phyloP scores from a whole-genome alignment of 2,113 vertebrate species.

The Prunella fulvescens region DNA sequence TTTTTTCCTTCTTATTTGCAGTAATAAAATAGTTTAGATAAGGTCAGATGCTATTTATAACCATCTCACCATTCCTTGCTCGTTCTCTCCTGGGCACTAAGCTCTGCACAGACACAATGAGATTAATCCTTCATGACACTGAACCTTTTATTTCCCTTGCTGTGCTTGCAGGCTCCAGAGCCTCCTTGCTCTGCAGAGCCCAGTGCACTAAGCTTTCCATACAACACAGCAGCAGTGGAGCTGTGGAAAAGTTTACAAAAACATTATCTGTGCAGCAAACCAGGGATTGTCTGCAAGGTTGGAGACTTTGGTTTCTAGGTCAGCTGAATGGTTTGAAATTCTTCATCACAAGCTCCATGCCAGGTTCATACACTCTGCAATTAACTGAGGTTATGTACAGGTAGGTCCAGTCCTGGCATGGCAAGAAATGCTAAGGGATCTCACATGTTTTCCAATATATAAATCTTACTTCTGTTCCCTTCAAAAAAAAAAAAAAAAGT shows the following conservation, averaged over 20 bases:
- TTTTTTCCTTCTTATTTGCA: not conserved
- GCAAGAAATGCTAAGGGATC: not conserved
- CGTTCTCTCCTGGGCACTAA: not conserved
- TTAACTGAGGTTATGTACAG: not conserved
- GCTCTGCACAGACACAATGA: not conserved
- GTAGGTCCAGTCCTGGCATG: not conserved
- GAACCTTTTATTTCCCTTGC: conserved; percentile 36
- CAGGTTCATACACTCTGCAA: not conserved
- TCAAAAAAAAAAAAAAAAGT: not conserved
- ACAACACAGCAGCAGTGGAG: not conserved
- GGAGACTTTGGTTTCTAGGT: not conserved
- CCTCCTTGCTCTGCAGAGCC: not conserved
- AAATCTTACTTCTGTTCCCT: not conserved
- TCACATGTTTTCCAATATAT: not conserved
- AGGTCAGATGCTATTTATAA: conserved; percentile 17
- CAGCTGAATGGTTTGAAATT: not conserved
- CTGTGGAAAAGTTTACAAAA: not conserved
- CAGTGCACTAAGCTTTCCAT: not conserved
- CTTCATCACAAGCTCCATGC: not conserved
- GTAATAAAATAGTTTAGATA: not conserved
- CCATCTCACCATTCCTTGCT: not conserved
- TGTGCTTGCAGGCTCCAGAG: not conserved
- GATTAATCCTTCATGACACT: conserved; percentile 34
- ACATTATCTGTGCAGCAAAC: not conserved
- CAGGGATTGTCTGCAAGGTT: not conserved